Base-by-base conservation (phyloP, 2,888 invertebrate species). In the Caenorhabditis auriculariae region DNA sequence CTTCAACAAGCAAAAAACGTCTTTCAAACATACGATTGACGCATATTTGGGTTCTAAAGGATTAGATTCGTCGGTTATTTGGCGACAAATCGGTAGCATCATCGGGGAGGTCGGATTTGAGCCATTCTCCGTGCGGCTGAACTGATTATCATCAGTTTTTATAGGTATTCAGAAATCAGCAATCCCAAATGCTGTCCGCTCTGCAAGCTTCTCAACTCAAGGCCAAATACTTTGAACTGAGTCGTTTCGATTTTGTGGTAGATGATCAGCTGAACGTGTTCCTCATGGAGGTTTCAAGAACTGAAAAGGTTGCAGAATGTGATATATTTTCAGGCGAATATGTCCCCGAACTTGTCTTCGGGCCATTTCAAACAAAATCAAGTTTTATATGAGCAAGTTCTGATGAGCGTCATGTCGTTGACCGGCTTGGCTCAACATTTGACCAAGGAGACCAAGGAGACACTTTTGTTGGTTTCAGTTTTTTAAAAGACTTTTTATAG, bases 291-390 rank as follows among this genome's bases (percentile, higher is more conserved):
- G 86, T 85, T 69, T 72, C 76, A 45, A 2, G 17, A 49, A 45
- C 17, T 26, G 27, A 26, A n/a, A 7, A 9, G n/a, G 15, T 29
- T 23, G 32, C 17, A 9, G 27, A 27, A 35, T 2, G 24, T 27
- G 23, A 39, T 4, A 32, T 15, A 21, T 17, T 81, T 82, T 35
- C 75, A 86, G 86, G 94, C 92, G 0, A 96, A 96, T 81, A 95
- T 96, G 96, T 93, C 93, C 15, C 96, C 96, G 0, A 96, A 96
- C 85, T 86, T 96, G 56, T 92, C 92, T 0, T 92, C 94, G 0
- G 89, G 89, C 0, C 93, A 95, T 83, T 95, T 89, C 82, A 88
- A 89, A n/a, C 89, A 88, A 0, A 96, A 96, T 83, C 77, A 79
- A 38, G 82, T 91, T 27, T 83, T 96, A 0, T 96, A 95, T 78